Base-by-base conservation (phyloP, 2,888 invertebrate species). In the Cantharis rufa region DNA sequence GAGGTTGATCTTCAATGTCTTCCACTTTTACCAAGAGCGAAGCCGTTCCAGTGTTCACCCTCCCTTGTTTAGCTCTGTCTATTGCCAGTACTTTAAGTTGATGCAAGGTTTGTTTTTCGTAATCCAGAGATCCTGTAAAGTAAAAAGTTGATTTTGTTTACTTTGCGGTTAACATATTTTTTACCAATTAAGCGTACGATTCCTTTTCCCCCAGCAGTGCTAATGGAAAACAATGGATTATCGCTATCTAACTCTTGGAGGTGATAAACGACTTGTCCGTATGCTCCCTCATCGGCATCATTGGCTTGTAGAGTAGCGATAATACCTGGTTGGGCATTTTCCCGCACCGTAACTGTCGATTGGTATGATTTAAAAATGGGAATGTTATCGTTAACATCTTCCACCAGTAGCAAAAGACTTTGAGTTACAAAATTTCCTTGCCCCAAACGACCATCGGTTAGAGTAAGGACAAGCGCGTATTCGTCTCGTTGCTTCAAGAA, bases 1-100 rank as follows among this genome's bases (percentile, higher is more conserved):
- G 97, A 0, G 96, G 96, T 86, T 96, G 95, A 87, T 98, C 98
- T 87, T 97, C 97, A 18, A 96, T 93, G 88, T 98, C 98, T 85
- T 94, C 92, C 0, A 96, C 93, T 88, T 96, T 95, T 7, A 97
- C 92, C 80, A 97, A 89, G 81, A 97, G 92, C 72, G 96, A 95
- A 1, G 96, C 96, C 3, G 96, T 96, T 16, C 96, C 97, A 0
- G 96, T 96, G 86, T 97, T 96, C n/a, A 96, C 91, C 9, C 92
- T 89, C 48, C 94, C 92, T 87, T 94, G 92, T 86, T 94, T 96
- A 1, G 96, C 96, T 71, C 96, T 91, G 87, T 96, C 96, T 2
- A 94, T 92, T 0, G 96, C 96, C 79, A 96, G 87, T 3, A 96
- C 91, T 81, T 95, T 91, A 70, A 97, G 89, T 87, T 97, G 97